Base-by-base conservation (phyloP, 2,113 vertebrate genomes). In the Mola mola region DNA sequence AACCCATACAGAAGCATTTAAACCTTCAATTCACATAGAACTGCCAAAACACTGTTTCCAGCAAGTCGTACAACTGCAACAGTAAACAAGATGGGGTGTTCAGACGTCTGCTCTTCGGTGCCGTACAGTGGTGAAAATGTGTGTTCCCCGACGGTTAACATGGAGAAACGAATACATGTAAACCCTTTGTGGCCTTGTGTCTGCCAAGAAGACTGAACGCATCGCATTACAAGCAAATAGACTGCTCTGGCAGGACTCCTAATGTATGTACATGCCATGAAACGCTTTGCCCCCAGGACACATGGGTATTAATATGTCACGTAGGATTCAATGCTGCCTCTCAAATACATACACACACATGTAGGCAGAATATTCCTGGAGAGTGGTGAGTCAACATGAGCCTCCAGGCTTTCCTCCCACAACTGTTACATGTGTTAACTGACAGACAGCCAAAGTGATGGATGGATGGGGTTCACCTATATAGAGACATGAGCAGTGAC, bases 141-240 rank as follows among this genome's bases (percentile, higher is more conserved):
- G 49, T 48, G 43, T 13, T 36, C 37, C 21, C 26, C 22, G 40
- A 73, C 48, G 61, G 66, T 66, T 43, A 72, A 19, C 48, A 43
- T n/a, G 40, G 31, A 66, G 46, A 44, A 74, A 69, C 59, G 13
- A 85, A 74, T 49, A 7, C 17, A 72, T 12, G 34, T 58, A 15
- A 38, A 52, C 61, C 22, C 16, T 42, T 29, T 50, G 47, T 40
- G 43, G 61, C 72, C 63, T 53, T 37, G 49, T 59, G 72, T 75
- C 28, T 78, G 56, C 42, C 72, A 75, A 48, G 36, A 74, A 71
- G 59, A 82, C 53, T 28, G 60, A 79, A 64, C 31, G 48, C 52
- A 65, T 49, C 46, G 33, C 79, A 69, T 68, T 69, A 79, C 56
- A 65, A 49, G 66, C 19, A 68, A 72, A 80, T 41, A 66, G 60